Conservation (phyloP, 2,888 invertebrate species). For the Pomacea canaliculata region DNA sequence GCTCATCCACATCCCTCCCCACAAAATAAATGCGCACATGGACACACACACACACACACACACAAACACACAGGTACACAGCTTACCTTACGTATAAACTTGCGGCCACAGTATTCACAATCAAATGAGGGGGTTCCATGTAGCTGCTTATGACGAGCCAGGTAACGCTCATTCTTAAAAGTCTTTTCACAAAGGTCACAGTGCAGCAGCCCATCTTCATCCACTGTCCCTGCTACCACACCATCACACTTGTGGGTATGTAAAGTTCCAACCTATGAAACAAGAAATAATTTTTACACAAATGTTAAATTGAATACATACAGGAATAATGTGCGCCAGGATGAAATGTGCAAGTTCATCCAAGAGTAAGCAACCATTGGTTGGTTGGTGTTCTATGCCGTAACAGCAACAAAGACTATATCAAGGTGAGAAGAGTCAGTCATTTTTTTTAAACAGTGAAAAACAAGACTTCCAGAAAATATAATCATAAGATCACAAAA, state of each 20-base stretch:
- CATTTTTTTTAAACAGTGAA: no score
- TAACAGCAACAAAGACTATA: no score
- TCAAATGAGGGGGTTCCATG: constrained; percentile 53
- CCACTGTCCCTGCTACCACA: constrained; percentile 10
- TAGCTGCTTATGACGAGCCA: constrained; percentile 50
- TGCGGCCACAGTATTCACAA: constrained; percentile 55
- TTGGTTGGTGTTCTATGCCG: no score
- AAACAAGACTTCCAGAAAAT: no score
- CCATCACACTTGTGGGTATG: constrained; percentile 54
- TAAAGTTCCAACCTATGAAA: constrained; percentile 46
- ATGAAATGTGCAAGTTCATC: neutral
- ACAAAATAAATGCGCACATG: no score
- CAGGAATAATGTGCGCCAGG: neutral
- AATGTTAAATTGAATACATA: neutral
- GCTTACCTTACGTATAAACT: constrained; percentile 41
- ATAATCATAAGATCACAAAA: no score
- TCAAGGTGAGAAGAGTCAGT: no score
- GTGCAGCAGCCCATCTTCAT: constrained; percentile 26
- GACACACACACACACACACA: no score
- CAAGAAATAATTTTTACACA: neutral
- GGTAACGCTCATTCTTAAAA: constrained; percentile 50
- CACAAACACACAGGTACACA: no score
- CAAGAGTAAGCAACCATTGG: no score
- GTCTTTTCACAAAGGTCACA: constrained; percentile 48
- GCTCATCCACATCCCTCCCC: no score